Percentiles rank a stretch among this genome's conserved stretches.
phyloP scores from a whole-genome alignment of 1,140 invertebrate genomes.

The Eurytemora carolleeae region DNA sequence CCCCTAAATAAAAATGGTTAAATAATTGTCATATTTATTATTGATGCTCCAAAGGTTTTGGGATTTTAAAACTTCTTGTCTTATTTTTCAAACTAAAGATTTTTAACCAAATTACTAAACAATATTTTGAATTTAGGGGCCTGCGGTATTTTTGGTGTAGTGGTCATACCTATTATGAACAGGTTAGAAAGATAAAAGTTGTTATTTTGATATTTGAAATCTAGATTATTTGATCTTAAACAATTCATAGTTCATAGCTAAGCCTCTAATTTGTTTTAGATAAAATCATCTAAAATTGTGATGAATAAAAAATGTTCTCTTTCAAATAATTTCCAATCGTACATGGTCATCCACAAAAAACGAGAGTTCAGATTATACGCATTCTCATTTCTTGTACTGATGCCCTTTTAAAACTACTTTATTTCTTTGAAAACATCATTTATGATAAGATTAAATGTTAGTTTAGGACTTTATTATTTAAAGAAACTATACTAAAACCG shows the following conservation, averaged over 20 bases:
- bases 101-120: not conserved
- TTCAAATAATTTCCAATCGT: not conserved
- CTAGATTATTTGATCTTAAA: not conserved
- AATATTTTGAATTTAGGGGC: not conserved
- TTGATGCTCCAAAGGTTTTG: not conserved
- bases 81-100: no score
- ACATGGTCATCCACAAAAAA: no score
- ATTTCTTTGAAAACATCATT: no score
- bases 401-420: no score
- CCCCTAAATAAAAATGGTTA: not conserved
- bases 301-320: not conserved
- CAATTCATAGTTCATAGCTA: no score
- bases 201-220: not conserved
- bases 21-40: not conserved
- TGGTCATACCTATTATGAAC: conserved; percentile 16
- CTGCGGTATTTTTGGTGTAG: conserved; percentile 16
- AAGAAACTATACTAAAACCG: no score
- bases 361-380: no score
- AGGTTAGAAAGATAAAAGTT: not conserved
- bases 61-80: no score
- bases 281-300: not conserved
- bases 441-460: no score
- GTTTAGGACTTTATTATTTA: no score
- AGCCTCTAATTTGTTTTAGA: not conserved
- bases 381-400: no score